Conservation (phyloP, 2,797 vertebrate species). For the Lerista edwardsae region DNA sequence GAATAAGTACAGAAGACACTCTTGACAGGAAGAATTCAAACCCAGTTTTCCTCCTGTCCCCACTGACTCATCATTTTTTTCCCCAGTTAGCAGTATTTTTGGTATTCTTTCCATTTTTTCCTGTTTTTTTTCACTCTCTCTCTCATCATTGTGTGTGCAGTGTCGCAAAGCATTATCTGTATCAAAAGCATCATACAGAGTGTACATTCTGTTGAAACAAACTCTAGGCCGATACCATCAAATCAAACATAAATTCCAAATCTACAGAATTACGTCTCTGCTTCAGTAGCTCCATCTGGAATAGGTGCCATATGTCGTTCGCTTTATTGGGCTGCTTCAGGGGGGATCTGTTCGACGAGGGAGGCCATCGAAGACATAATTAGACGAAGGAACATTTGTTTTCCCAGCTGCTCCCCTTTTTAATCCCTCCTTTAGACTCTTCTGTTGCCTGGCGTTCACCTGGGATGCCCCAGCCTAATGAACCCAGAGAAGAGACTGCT, state of each 20-base stretch:
- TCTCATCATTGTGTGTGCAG: not conserved
- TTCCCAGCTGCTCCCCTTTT: conserved; percentile 69
- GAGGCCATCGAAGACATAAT: conserved; percentile 59
- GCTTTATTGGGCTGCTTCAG: conserved; percentile 70
- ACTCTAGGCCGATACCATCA: conserved; percentile 63
- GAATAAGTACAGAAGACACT: conserved; percentile 16
- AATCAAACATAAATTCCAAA: conserved; percentile 56
- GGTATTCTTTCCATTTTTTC: conserved; percentile 50
- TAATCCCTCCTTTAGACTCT: conserved; percentile 62
- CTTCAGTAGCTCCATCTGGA: conserved; percentile 63
- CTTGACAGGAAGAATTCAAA: conserved; percentile 26
- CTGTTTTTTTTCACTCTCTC: conserved; percentile 32
- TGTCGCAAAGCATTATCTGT: conserved; percentile 48
- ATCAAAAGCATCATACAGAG: conserved; percentile 52
- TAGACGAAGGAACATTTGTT: conserved; percentile 73
- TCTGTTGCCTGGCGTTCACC: conserved; percentile 62
- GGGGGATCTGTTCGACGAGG: conserved; percentile 70
- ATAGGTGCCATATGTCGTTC: conserved; percentile 69
- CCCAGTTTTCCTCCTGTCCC: not conserved
- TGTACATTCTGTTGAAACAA: conserved; percentile 54
- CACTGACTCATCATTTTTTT: not conserved
- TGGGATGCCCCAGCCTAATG: conserved; percentile 44
- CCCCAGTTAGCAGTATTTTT: conserved; percentile 34
- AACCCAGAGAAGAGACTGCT: conserved; percentile 58
- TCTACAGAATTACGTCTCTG: conserved; percentile 61